Base-by-base conservation (phyloP, 2,888 invertebrate species). In the Drosophila robusta region DNA sequence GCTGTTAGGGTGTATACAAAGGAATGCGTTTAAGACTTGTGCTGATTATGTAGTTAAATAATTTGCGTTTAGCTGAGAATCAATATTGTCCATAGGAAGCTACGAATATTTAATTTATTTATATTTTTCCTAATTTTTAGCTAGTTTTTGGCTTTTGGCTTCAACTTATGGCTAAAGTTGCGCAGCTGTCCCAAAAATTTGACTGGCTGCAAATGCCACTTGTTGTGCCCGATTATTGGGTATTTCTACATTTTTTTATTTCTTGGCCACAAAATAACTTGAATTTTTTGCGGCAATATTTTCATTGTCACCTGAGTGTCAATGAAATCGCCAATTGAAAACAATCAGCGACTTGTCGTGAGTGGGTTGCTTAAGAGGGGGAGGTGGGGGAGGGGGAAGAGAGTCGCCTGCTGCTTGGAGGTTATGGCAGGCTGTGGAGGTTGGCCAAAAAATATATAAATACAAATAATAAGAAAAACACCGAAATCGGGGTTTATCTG, bases 261-360 rank as follows among this genome's bases (percentile, higher is more conserved):
- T 52, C 34, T 34, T 2, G 3, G 9, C 29, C 29, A 29, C 29
- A 29, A 29, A 29, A 29, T 8, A 29, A n/a, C 32, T 29, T 29
- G 4, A 8, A 24, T 38, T 34, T n/a, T n/a, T 22, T 45, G 60
- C 46, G 12, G 36, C 38, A 39, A 45, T 18, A 11, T 51, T 29
- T 56, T 63, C 65, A 74, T 70, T 75, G 76, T 66, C 75, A 61
- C 34, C 51, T 42, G 55, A 65, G 71, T 76, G 75, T 71, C 75
- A 76, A 76, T 75, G 75, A 58, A 75, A 76, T 72, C 49, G 75
- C 73, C 66, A 72, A 76, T 72, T 77, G 72, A 67, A 76, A 54
- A 75, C 77, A 72, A 75, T 71, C 76, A 51, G 65, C 72, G 45
- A 67, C 54, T 61, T 75, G 78, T 78, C 74, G 55, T 34, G n/a